Percentiles rank a stretch among this genome's conserved stretches.
phyloP scores from a whole-genome alignment of 2,888 invertebrate species.

The Meandrusa payeni region DNA sequence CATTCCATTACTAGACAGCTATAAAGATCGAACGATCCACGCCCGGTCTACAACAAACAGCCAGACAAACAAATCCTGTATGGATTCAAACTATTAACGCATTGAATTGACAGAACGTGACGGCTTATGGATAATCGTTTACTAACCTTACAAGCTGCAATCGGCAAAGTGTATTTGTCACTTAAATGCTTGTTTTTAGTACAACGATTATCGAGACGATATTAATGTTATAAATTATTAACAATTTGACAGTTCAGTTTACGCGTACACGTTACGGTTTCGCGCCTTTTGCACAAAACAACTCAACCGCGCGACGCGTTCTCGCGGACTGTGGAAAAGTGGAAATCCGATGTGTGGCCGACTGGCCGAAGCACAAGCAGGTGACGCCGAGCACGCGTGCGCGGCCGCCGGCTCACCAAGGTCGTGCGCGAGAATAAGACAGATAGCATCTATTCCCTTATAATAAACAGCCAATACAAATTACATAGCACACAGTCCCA shows the following conservation, averaged over 20 bases:
- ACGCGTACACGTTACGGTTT: conserved; percentile 12
- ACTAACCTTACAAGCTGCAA: conserved; percentile 43
- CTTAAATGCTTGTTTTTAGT: no score
- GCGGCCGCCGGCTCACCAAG: conserved; percentile 40
- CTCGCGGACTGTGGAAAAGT: conserved; percentile 54
- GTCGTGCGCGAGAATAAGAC: conserved; percentile 49
- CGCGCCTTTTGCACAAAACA: conserved; percentile 19
- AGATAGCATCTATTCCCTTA: conserved; percentile 14
- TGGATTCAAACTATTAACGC: conserved; percentile 50
- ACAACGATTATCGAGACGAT: no score
- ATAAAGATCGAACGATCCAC: conserved; percentile 47
- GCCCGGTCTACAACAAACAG: conserved; percentile 45
- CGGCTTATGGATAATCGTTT: conserved; percentile 51
- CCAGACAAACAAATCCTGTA: conserved; percentile 51
- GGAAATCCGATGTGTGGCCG: conserved; percentile 41
- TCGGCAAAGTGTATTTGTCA: no score
- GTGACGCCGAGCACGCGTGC: conserved; percentile 32
- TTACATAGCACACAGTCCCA: background rate
- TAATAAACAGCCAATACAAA: conserved; percentile 11
- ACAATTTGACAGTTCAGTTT: conserved; percentile 15
- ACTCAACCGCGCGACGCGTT: conserved; percentile 41
- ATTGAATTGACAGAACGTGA: conserved; percentile 68
- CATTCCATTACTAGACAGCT: conserved; percentile 44
- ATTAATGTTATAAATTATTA: conserved; percentile 5
- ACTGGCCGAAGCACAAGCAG: no score